phyloP scores from a whole-genome alignment of 2,113 vertebrate genomes.

The Varanus salvator region DNA sequence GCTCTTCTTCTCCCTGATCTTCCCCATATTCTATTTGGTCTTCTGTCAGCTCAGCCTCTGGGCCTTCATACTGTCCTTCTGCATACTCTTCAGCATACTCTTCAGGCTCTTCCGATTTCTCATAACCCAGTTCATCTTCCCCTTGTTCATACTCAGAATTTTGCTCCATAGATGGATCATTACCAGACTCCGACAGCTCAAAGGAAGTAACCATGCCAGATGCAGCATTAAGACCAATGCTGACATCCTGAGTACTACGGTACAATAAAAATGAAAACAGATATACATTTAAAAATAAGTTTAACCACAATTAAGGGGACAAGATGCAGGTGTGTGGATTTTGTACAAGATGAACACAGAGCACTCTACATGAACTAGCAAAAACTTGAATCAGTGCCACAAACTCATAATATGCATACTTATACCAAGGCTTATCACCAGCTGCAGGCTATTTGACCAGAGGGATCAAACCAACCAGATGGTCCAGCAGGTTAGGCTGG shows the following conservation, averaged over 20 bases:
- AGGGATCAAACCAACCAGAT: constrained; percentile 57
- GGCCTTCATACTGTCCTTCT: constrained; percentile 81
- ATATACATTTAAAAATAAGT: background rate
- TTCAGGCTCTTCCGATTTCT: constrained; percentile 80
- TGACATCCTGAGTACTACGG: constrained; percentile 81
- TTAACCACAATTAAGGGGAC: background rate
- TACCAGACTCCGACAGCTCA: constrained; percentile 76
- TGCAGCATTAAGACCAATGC: constrained; percentile 83
- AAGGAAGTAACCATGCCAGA: constrained; percentile 82
- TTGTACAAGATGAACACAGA: background rate
- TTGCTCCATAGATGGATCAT: constrained; percentile 76
- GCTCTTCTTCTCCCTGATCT: constrained; percentile 81
- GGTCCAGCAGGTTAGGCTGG: constrained; percentile 55
- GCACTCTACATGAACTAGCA: background rate
- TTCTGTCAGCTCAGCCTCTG: constrained; percentile 78
- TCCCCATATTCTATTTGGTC: constrained; percentile 86
- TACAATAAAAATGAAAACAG: background rate
- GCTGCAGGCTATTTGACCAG: constrained; percentile 56
- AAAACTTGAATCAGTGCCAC: constrained; percentile 55
- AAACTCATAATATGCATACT: constrained; percentile 24
- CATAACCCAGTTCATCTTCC: constrained; percentile 81
- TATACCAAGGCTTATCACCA: constrained; percentile 46
- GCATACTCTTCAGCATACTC: constrained; percentile 79
- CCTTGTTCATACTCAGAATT: constrained; percentile 82
- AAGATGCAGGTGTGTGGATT: background rate